These are phyloP conservation scores for Coremacera marginata DNA, from an alignment of 2,888 invertebrate genomes.

Conservation along the genomic window DNA sequence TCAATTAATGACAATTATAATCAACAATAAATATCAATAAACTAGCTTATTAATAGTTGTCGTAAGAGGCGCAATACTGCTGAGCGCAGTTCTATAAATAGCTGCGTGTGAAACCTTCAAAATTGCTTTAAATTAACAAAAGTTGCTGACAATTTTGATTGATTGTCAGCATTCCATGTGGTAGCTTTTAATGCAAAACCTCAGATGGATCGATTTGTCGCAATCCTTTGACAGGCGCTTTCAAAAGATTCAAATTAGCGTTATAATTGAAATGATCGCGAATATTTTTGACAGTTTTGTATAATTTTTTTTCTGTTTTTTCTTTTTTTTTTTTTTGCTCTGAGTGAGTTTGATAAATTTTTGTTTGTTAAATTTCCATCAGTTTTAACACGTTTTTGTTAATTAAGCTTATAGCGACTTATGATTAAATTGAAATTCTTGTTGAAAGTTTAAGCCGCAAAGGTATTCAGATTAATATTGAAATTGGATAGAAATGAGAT, in stretches of 20 bases:
- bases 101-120: background rate
- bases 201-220: conserved; percentile 13
- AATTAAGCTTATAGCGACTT: conserved; percentile 30
- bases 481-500: no score
- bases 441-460: background rate
- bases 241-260: background rate
- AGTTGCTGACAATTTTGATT: no score
- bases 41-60: background rate
- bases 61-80: background rate
- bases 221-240: background rate
- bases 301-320: background rate
- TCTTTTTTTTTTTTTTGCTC: background rate
- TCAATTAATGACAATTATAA: background rate
- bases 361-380: conserved; percentile 26
- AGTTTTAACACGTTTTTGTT: conserved; percentile 44
- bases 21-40: background rate
- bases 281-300: conserved; percentile 19
- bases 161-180: background rate
- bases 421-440: background rate
- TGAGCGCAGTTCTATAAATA: background rate
- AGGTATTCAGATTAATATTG: no score
- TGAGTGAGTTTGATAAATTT: background rate
- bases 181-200: conserved; percentile 12
- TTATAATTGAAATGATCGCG: conserved; percentile 11
- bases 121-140: no score